A percentile compares a stretch with the other conserved stretches of the same genome.
Conservation (phyloP, 1,140 invertebrate species). For the Drosophila mojavensis region DNA sequence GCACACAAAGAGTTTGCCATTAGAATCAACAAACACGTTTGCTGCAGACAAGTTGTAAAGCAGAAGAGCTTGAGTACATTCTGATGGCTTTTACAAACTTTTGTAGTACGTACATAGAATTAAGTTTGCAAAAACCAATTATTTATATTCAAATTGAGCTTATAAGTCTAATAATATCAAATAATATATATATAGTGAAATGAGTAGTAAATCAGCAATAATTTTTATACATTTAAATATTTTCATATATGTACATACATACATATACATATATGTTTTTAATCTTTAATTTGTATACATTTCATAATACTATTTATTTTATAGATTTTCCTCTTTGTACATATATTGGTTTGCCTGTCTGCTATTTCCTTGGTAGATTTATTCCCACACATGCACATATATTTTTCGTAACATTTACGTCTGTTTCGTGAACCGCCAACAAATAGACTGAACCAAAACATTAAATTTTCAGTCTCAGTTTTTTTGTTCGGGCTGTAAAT, state of each 20-base stretch:
- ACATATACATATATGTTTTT: too few relatives aligned
- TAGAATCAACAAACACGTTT: slow-evolving; percentile 8
- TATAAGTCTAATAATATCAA: neutral
- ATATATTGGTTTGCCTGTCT: too few relatives aligned
- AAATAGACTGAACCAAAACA: slow-evolving; percentile 9
- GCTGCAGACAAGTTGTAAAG: slow-evolving; percentile 8
- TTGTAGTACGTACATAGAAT: too few relatives aligned
- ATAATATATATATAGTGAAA: neutral
- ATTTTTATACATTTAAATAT: too few relatives aligned
- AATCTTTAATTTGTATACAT: too few relatives aligned
- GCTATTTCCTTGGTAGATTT: neutral
- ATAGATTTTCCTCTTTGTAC: too few relatives aligned
- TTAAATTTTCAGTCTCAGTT: slow-evolving; percentile 2
- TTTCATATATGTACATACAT: too few relatives aligned
- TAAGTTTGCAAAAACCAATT: too few relatives aligned
- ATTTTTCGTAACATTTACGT: neutral
- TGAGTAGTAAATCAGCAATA: neutral
- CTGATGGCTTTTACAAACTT: too few relatives aligned
- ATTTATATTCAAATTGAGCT: too few relatives aligned
- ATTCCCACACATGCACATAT: neutral
- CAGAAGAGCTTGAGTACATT: neutral
- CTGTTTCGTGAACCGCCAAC: neutral
- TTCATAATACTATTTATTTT: too few relatives aligned
- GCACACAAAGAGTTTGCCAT: neutral
- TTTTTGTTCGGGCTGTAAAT: slow-evolving; percentile 4